Evolutionary conservation across 23 tunicate species (phyloP).

Genomic region (Corella eumyota): DNA sequence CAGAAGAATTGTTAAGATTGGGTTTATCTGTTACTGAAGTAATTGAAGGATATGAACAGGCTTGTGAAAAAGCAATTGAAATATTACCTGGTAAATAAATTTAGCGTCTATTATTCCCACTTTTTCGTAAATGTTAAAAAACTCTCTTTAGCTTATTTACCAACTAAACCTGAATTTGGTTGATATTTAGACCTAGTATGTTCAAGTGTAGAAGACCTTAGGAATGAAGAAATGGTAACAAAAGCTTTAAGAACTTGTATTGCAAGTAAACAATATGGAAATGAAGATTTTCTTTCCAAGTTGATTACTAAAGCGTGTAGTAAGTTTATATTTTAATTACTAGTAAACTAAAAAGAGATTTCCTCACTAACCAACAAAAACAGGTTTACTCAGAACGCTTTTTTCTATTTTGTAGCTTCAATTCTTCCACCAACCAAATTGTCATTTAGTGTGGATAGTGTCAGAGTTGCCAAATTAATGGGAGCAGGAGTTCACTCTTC

Average conservation of each 20-base stretch:
- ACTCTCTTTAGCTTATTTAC: background rate
- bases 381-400: background rate
- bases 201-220: slow-evolving; percentile 47
- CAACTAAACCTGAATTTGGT: background rate
- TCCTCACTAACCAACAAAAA: background rate
- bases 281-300: slow-evolving; percentile 91
- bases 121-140: background rate
- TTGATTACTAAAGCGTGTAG: slow-evolving; percentile 89
- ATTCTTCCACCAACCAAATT: slow-evolving; percentile 56
- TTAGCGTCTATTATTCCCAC: background rate
- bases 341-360: slow-evolving; percentile 2
- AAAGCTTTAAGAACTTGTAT: slow-evolving; percentile 63
- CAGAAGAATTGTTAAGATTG: slow-evolving; percentile 95
- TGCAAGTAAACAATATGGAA: slow-evolving; percentile 94
- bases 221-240: slow-evolving; percentile 48
- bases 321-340: slow-evolving; percentile 5
- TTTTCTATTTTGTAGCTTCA: slow-evolving; percentile 18
- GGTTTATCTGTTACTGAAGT: slow-evolving; percentile 94
- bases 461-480: slow-evolving; percentile 68
- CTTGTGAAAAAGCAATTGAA: slow-evolving; percentile 87
- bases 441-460: slow-evolving; percentile 83
- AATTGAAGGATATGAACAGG: slow-evolving; percentile 85
- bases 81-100: slow-evolving; percentile 38
- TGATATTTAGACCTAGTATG: slow-evolving; percentile 40
- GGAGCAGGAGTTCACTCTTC: slow-evolving; percentile 73